These are phyloP conservation scores for Hartigia nigra DNA, from an alignment of 2,888 invertebrate species.

Conservation along the genomic window DNA sequence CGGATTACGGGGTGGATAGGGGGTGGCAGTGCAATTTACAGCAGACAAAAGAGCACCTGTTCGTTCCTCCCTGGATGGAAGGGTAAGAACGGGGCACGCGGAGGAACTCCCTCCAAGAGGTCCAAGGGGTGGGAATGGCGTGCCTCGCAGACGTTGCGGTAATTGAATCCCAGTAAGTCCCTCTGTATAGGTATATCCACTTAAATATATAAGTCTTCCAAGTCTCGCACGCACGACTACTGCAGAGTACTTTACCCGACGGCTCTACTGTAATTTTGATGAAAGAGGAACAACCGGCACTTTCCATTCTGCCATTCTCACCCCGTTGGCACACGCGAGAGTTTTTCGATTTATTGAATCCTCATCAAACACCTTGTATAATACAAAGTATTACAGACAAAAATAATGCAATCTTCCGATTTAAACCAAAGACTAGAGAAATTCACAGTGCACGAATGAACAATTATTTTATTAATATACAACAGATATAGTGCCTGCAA, in stretches of 20 bases:
- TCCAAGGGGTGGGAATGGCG: conserved; percentile 54
- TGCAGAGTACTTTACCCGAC: not conserved
- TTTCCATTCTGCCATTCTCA: not conserved
- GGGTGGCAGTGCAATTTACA: conserved; percentile 59
- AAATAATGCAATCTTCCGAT: not conserved
- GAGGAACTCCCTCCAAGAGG: not conserved
- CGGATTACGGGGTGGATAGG: conserved; percentile 55
- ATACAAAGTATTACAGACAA: not conserved
- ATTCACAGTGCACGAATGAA: not conserved
- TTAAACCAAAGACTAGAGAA: not conserved
- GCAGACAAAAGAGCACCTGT: conserved; percentile 60
- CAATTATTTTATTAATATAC: not conserved
- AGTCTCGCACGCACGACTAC: not conserved
- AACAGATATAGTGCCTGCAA: not conserved
- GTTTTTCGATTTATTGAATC: not conserved
- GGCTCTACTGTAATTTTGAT: not conserved
- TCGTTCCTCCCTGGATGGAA: conserved; percentile 51
- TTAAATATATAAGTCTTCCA: conserved; percentile 36
- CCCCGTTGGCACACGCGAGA: conserved; percentile 4
- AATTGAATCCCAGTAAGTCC: conserved; percentile 64
- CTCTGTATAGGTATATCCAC: conserved; percentile 44
- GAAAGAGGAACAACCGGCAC: not conserved
- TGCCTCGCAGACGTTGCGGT: conserved; percentile 65
- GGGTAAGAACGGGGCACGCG: conserved; percentile 39
- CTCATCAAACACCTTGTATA: not conserved